phyloP scores from a whole-genome alignment of 2,113 vertebrate species.

The Hiodon tergisus region DNA sequence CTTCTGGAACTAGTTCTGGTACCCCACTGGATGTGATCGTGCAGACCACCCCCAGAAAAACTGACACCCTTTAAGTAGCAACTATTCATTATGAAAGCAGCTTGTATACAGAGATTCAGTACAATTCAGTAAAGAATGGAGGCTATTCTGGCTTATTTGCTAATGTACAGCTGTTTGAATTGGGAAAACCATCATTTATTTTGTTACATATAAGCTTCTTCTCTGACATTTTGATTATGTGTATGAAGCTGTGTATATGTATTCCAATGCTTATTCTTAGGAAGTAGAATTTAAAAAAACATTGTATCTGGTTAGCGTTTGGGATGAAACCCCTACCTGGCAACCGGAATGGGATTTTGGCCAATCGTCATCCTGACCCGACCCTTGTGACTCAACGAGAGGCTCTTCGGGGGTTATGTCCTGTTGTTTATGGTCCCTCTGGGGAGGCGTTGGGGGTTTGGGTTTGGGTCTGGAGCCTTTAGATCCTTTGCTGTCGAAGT shows the following conservation, averaged over 20 bases:
- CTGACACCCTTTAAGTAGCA: background rate
- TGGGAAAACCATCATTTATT: background rate
- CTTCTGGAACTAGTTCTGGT: background rate
- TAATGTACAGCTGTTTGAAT: background rate
- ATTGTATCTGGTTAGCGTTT: background rate
- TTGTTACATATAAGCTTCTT: background rate
- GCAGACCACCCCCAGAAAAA: conserved; percentile 13
- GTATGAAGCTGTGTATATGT: background rate
- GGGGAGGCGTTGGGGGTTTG: conserved; percentile 57
- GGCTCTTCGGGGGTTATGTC: conserved; percentile 57
- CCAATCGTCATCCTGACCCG: conserved; percentile 25
- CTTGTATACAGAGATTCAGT: too few relatives aligned
- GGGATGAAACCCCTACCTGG: conserved; percentile 54
- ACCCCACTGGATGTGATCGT: background rate
- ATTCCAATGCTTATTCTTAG: too few relatives aligned
- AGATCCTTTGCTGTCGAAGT: conserved; percentile 52
- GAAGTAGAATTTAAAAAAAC: background rate
- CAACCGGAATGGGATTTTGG: conserved; percentile 35
- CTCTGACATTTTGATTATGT: background rate
- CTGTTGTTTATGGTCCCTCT: conserved; percentile 68
- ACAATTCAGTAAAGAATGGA: background rate
- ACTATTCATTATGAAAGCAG: background rate
- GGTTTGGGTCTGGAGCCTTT: conserved; percentile 66
- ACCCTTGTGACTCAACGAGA: conserved; percentile 39
- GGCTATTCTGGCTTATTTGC: background rate